These are phyloP conservation scores for Xiphias gladius DNA, from an alignment of 2,113 vertebrate species.

Conservation along the genomic window DNA sequence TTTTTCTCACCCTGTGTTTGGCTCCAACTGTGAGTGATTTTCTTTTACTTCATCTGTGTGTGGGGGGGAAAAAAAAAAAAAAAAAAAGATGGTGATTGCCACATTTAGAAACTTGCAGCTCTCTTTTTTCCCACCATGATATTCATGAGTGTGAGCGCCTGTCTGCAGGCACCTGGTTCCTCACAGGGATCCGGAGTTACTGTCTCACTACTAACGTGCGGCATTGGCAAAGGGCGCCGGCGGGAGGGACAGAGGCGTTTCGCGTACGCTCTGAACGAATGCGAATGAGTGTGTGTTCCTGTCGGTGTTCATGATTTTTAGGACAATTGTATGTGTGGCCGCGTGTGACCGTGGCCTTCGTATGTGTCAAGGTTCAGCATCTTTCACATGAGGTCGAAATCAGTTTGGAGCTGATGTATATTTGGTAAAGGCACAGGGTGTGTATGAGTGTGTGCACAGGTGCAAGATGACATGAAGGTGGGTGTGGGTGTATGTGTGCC, in stretches of 20 bases:
- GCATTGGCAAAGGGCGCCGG: not conserved
- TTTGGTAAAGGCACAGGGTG: not conserved
- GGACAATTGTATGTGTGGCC: no score
- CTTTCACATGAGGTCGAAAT: not conserved
- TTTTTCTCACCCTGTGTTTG: slow-evolving; percentile 63
- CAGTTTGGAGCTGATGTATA: not conserved
- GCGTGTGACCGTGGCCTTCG: no score
- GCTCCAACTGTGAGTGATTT: slow-evolving; percentile 73
- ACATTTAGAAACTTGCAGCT: slow-evolving; percentile 4
- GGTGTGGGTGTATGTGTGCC: not conserved
- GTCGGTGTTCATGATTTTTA: not conserved
- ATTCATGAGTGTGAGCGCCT: no score
- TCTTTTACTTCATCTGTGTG: slow-evolving; percentile 19
- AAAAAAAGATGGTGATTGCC: not conserved
- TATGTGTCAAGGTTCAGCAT: not conserved
- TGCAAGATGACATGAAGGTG: not conserved
- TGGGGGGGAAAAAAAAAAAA: no score
- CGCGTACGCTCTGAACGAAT: not conserved
- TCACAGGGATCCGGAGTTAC: not conserved
- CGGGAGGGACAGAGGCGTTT: not conserved
- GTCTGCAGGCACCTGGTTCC: not conserved
- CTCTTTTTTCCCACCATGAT: no score
- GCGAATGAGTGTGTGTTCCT: not conserved
- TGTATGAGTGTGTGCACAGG: not conserved
- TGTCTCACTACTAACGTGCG: not conserved